Evolutionary conservation across 37 sponge, comb jelly and placozoan species (phyloP).

Genomic region (Crambe crambe): DNA sequence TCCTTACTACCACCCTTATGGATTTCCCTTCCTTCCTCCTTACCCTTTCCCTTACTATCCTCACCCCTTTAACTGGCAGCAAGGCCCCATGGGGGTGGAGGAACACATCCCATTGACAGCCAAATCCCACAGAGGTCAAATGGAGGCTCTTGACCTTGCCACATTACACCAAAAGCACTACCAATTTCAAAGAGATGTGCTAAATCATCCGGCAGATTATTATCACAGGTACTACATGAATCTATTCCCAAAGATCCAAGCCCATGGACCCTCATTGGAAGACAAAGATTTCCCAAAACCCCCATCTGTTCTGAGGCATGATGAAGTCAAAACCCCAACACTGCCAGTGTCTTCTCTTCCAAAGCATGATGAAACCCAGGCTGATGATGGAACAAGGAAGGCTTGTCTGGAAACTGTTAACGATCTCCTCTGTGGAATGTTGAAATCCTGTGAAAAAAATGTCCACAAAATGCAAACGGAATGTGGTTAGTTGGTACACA

Average conservation of each 20-base stretch:
- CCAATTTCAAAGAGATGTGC: not conserved
- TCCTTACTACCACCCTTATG: not conserved
- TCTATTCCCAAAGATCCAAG: not conserved
- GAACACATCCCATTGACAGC: not conserved
- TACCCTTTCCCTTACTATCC: not conserved
- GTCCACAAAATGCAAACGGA: not conserved
- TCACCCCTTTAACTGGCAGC: not conserved
- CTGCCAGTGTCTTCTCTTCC: not conserved
- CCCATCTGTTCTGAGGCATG: no score
- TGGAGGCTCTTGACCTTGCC: conserved; percentile 3
- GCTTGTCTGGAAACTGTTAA: not conserved
- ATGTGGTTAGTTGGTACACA: not conserved
- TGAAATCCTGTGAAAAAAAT: conserved; percentile 1
- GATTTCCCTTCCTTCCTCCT: conserved; percentile 9
- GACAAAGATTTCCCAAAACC: not conserved
- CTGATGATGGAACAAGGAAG: not conserved
- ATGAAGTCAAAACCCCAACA: no score
- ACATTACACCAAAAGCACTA: not conserved
- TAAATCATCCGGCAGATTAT: not conserved
- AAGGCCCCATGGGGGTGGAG: not conserved
- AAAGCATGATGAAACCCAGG: no score
- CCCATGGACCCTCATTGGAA: not conserved
- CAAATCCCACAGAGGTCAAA: not conserved
- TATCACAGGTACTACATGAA: not conserved
- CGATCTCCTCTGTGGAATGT: not conserved